Conservation (phyloP, 2,113 vertebrate species). For the Motacilla alba region DNA sequence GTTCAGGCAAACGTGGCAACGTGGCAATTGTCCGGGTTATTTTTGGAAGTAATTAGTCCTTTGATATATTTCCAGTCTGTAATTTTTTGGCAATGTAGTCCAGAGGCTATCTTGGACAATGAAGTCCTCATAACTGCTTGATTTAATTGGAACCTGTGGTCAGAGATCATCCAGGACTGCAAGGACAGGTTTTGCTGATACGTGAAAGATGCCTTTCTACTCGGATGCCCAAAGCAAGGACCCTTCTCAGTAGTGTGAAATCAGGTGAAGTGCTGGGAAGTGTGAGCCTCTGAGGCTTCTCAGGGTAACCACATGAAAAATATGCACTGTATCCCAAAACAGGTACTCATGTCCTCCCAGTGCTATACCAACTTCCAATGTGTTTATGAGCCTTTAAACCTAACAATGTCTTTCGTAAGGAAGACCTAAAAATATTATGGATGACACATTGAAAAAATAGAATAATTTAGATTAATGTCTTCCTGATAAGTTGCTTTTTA, state of each 20-base stretch:
- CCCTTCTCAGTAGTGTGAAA: background rate
- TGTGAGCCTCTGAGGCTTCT: background rate
- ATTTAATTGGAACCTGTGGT: constrained; percentile 12
- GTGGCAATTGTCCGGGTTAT: background rate
- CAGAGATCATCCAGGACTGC: background rate
- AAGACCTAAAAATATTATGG: background rate
- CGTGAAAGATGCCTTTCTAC: background rate
- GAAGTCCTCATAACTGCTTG: background rate
- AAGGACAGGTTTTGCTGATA: background rate
- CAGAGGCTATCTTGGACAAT: background rate
- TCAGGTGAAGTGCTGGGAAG: background rate
- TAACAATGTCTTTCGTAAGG: background rate
- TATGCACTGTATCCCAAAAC: background rate
- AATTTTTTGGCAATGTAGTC: background rate
- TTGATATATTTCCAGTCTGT: background rate
- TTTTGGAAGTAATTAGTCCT: constrained; percentile 42
- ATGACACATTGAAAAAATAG: background rate
- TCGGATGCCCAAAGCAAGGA: background rate
- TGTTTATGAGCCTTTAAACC: background rate
- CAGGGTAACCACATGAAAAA: background rate
- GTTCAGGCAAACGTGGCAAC: background rate
- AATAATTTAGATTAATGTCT: background rate
- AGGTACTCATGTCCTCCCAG: accelerated
- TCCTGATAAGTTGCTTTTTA: background rate
- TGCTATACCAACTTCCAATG: background rate